These are phyloP conservation scores for Phytoseiulus persimilis DNA, from an alignment of 2,888 invertebrate genomes.

Conservation along the genomic window DNA sequence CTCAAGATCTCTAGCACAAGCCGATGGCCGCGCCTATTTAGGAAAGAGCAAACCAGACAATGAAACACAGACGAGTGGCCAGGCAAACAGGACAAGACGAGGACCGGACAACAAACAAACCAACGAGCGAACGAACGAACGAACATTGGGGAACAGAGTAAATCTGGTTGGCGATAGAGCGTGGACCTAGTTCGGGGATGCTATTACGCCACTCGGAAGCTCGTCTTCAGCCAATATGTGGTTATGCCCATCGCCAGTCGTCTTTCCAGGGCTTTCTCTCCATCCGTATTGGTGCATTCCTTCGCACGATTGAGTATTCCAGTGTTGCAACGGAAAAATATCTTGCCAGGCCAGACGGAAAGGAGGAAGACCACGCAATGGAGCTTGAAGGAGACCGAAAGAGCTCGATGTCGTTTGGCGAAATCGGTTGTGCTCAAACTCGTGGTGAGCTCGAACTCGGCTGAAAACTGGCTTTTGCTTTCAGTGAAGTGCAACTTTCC, in stretches of 20 bases:
- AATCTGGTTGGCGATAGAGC: background rate
- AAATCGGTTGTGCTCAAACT: background rate
- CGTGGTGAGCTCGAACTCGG: background rate
- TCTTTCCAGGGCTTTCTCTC: background rate
- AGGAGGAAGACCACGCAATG: background rate
- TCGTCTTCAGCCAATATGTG: background rate
- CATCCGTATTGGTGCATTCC: background rate
- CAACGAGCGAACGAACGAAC: background rate
- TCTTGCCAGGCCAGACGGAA: background rate
- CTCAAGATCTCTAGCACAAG: too few species aligned
- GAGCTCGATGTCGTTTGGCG: background rate
- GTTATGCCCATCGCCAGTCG: background rate
- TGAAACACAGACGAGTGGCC: background rate
- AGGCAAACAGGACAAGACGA: background rate
- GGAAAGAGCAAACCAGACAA: background rate
- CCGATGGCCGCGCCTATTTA: too few species aligned
- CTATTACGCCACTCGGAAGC: background rate
- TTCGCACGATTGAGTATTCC: background rate
- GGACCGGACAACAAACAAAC: background rate
- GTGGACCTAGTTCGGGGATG: background rate
- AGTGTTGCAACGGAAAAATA: background rate
- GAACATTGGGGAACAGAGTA: background rate
- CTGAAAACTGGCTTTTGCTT: background rate
- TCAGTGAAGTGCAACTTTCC: slow-evolving; percentile 6
- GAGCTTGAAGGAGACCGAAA: background rate